Percentiles rank a stretch among this genome's conserved stretches.
These are phyloP conservation scores for Tolmerus cingulatus DNA, from an alignment of 2,888 invertebrate genomes.

Conservation along the genomic window DNA sequence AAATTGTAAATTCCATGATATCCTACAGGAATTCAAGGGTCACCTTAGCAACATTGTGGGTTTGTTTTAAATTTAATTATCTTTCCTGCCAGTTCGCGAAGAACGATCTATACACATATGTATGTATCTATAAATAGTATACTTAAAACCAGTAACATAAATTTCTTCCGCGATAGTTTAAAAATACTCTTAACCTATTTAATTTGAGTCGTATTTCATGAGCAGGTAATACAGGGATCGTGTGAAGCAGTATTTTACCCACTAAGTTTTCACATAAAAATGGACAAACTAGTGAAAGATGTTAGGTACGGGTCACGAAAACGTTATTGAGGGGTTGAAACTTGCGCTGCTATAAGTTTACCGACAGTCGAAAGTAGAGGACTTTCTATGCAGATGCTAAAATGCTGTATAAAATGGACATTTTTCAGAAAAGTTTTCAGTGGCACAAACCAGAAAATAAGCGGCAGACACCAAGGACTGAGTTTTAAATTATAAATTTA, in stretches of 20 bases:
- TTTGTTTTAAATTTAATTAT: too few species aligned
- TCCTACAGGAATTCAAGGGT: too few species aligned
- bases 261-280: not conserved
- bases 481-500: too few species aligned
- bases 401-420: not conserved
- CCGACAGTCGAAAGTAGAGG: not conserved
- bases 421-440: not conserved
- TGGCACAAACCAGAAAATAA: not conserved
- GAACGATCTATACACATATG: too few species aligned
- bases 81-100: too few species aligned
- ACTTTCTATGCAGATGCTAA: not conserved
- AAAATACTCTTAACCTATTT: not conserved
- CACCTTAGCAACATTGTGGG: too few species aligned
- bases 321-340: not conserved
- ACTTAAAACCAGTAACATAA: not conserved
- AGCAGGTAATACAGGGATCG: not conserved
- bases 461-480: not conserved
- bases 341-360: not conserved
- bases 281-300: not conserved
- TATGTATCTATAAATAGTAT: too few species aligned
- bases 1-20: too few species aligned
- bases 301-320: not conserved
- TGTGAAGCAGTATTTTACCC: not conserved
- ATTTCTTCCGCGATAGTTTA: not conserved
- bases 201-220: not conserved